A percentile compares a stretch with the other conserved stretches of the same genome.
phyloP scores from a whole-genome alignment of 64 coral and sea anemone genomes.

The Montipora foliosa region DNA sequence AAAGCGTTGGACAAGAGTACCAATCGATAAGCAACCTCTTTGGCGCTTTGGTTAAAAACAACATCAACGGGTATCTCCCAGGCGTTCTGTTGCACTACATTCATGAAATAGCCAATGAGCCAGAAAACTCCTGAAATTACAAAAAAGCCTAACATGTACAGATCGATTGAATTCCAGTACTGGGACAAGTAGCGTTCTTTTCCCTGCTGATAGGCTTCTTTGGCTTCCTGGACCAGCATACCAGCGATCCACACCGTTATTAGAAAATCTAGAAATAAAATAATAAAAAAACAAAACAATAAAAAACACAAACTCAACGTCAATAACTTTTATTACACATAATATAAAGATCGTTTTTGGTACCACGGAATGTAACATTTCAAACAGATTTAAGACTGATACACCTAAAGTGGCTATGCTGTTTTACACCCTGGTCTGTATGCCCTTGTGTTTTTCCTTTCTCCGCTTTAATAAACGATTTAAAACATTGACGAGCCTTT shows the following conservation, averaged over 20 bases:
- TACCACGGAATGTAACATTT: too few species aligned
- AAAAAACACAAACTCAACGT: too few species aligned
- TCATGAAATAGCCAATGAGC: conserved; percentile 64
- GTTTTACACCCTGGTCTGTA: too few species aligned
- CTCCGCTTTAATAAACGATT: too few species aligned
- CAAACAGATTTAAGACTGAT: too few species aligned
- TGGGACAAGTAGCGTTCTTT: conserved; percentile 81
- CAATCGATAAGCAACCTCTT: conserved; percentile 6
- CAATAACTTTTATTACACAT: too few species aligned
- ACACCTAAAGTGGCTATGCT: too few species aligned
- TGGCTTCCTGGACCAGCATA: conserved; percentile 71
- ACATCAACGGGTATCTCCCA: conserved; percentile 15
- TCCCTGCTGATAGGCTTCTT: conserved; percentile 78
- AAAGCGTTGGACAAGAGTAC: conserved; percentile 77
- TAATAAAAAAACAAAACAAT: not conserved
- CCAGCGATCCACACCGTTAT: conserved; percentile 78
- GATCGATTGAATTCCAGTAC: conserved; percentile 79
- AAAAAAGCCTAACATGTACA: conserved; percentile 77
- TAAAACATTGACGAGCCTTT: too few species aligned
- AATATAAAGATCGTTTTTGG: too few species aligned
- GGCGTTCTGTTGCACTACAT: not conserved
- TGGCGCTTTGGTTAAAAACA: not conserved
- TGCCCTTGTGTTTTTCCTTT: too few species aligned
- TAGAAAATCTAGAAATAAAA: conserved; percentile 62
- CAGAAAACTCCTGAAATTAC: conserved; percentile 73